Base-by-base conservation (phyloP, 2,797 vertebrate species). In the Catharus ustulatus region DNA sequence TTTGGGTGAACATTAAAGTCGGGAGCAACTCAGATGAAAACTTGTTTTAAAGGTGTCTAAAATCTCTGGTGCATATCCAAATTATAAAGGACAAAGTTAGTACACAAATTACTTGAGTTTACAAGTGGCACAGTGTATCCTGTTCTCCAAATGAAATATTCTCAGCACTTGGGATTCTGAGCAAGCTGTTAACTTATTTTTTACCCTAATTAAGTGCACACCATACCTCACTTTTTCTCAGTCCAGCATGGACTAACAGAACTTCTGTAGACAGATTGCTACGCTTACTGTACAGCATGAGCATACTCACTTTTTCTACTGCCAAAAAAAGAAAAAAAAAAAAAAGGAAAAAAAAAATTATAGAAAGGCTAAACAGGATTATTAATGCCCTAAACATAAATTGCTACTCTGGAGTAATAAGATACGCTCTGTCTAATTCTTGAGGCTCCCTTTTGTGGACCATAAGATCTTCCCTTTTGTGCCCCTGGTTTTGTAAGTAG, bases 181-280 rank as follows among this genome's bases (percentile, higher is more conserved):
- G 34, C 58, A 93, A 87, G n/a, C 54, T 87, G 71, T 91, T 52
- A 72, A 76, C 26, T 71, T 89, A n/a, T 72, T 78, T 68, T 91
- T 87, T 58, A 68, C 32, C 11, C 27, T 74, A 81, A 71, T 67
- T 74, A 81, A 89, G 26, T 32, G 8, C 34, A 72, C 9, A 48
- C 2, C 17, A 51, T 69, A 51, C 48, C 14, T 73, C 43, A 14
- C 11, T 63, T 84, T 69, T 84, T 87, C 66, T 91, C 34, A 79
- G 84, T 49, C 23, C 13, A 77, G 17, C 42, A 63, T 26, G 58
- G 66, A 81, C 51, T 58, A 23, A 72, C 34, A 90, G 45, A 32
- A 74, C 13, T 86, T 73, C 43, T 58, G 5, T 30, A 68, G 32
- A 32, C 55, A 85, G 46, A 66, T 49, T 89, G 42, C 10, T 72